phyloP scores from a whole-genome alignment of 2,888 invertebrate species.

The Tinea semifulvella region DNA sequence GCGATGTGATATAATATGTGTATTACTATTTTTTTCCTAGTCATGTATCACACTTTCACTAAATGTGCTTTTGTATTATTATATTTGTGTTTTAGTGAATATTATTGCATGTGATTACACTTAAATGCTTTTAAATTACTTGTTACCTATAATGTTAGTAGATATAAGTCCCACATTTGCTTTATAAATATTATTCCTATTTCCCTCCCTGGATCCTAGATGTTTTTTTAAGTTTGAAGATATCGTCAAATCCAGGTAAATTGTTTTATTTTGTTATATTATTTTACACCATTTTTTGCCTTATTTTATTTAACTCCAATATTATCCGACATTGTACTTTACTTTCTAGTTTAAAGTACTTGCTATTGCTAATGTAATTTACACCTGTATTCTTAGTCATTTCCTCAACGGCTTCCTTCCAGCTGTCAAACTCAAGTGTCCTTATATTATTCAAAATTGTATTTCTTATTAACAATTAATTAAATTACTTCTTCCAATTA shows the following conservation, averaged over 20 bases:
- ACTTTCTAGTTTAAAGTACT: too few relatives aligned
- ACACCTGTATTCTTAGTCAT: background rate
- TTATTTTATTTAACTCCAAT: conserved; percentile 26
- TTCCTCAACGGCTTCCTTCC: too few relatives aligned
- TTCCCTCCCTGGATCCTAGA: conserved; percentile 10
- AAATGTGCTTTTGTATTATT: conserved; percentile 11
- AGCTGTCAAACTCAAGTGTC: too few relatives aligned
- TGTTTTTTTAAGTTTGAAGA: conserved; percentile 34
- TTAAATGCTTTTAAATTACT: background rate
- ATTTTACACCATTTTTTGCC: background rate
- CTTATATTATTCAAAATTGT: too few relatives aligned
- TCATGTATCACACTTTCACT: conserved; percentile 15
- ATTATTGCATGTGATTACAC: background rate
- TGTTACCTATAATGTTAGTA: conserved; percentile 5
- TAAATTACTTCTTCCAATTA: background rate
- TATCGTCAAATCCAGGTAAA: conserved; percentile 49
- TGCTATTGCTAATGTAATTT: too few relatives aligned
- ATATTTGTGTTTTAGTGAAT: background rate
- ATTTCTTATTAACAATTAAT: background rate
- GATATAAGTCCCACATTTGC: background rate
- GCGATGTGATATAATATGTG: conserved; percentile 15
- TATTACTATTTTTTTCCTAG: conserved; percentile 18
- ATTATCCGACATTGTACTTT: too few relatives aligned
- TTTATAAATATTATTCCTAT: conserved; percentile 11
- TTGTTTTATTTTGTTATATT: conserved; percentile 25